These are phyloP conservation scores for Girardinus metallicus DNA, from an alignment of 2,797 vertebrate species.

Conservation along the genomic window DNA sequence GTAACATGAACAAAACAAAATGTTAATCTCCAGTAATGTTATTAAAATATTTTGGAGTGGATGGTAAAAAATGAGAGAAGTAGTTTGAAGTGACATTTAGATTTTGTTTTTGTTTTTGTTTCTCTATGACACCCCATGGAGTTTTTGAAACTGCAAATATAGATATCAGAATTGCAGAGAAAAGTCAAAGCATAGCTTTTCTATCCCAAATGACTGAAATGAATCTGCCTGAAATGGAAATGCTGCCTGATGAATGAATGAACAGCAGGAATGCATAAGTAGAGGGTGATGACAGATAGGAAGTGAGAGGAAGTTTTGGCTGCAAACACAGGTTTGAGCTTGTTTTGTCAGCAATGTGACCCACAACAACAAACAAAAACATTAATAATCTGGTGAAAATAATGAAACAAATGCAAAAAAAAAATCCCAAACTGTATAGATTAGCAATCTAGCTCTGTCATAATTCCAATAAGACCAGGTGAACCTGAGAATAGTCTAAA, in stretches of 20 bases:
- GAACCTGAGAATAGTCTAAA: slow-evolving; percentile 53
- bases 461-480: slow-evolving; percentile 47
- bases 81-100: not conserved
- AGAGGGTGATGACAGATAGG: slow-evolving; percentile 41
- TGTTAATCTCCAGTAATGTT: not conserved
- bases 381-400: slow-evolving; percentile 53
- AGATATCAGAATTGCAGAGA: slow-evolving; percentile 38
- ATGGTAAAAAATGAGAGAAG: not conserved
- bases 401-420: slow-evolving; percentile 47
- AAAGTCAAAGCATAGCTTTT: slow-evolving; percentile 47
- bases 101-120: slow-evolving; percentile 6
- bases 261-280: slow-evolving; percentile 32
- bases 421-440: slow-evolving; percentile 45
- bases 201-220: slow-evolving; percentile 51
- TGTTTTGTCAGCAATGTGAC: slow-evolving; percentile 59
- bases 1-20: not conserved
- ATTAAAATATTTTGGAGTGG: not conserved
- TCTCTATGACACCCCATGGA: slow-evolving; percentile 9
- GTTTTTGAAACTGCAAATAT: slow-evolving; percentile 35
- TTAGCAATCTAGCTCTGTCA: slow-evolving; percentile 48
- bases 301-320: slow-evolving; percentile 11
- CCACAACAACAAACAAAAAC: slow-evolving; percentile 42
- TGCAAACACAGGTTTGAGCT: slow-evolving; percentile 62
- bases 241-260: slow-evolving; percentile 40
- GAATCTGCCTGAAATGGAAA: slow-evolving; percentile 66